A percentile compares a stretch with the other conserved stretches of the same genome.
Conservation (phyloP, 2,888 invertebrate species). For the Clistopyga incitator region DNA sequence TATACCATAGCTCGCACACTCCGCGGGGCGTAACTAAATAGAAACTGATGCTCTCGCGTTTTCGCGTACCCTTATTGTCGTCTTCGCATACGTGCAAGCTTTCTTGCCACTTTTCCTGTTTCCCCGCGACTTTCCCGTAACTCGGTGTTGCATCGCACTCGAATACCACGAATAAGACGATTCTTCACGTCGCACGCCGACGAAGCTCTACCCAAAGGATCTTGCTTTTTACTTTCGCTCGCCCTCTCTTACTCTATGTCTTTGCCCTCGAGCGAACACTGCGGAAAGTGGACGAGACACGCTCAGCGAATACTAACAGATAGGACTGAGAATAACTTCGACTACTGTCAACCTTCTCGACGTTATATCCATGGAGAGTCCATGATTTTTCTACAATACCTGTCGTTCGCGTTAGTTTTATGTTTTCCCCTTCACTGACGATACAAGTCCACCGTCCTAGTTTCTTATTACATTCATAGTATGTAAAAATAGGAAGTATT, state of each 20-base stretch:
- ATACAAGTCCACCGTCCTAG: neutral
- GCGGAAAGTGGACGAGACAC: slow-evolving; percentile 75
- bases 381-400: neutral
- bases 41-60: slow-evolving; percentile 78
- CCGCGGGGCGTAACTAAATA: slow-evolving; percentile 78
- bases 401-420: neutral
- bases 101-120: slow-evolving; percentile 72
- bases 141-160: slow-evolving; percentile 41
- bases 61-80: slow-evolving; percentile 77
- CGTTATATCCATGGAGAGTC: neutral
- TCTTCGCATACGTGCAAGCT: slow-evolving; percentile 76
- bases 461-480: neutral
- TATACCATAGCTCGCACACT: slow-evolving; percentile 69
- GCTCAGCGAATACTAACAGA: slow-evolving; percentile 75
- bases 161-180: slow-evolving; percentile 77
- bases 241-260: slow-evolving; percentile 55
- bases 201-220: slow-evolving; percentile 29
- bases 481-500: too few species aligned
- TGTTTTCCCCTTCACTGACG: neutral
- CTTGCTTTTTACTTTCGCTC: slow-evolving; percentile 28
- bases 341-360: slow-evolving; percentile 61
- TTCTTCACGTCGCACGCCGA: slow-evolving; percentile 78
- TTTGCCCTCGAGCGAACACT: slow-evolving; percentile 62
- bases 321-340: slow-evolving; percentile 50
- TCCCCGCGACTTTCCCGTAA: slow-evolving; percentile 34